Evolutionary conservation across 2,888 invertebrate species (phyloP), one percentile per base, ranked within the genome.

Genomic region (Rutpela maculata): DNA sequence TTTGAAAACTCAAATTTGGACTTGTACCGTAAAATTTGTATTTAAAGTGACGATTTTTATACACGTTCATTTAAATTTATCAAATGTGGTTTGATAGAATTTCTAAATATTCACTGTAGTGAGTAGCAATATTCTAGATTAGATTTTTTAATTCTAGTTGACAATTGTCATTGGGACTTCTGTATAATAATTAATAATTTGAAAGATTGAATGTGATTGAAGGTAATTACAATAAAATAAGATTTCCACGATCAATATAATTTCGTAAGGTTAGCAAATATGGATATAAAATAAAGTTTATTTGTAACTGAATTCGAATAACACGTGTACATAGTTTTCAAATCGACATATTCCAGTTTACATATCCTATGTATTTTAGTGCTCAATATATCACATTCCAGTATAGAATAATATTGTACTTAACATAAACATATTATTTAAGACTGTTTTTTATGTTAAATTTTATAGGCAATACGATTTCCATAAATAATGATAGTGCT

Each of bases 371-470:
- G 10, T 57, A 70, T 70, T 70, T 60, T 60, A 70, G 70, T 70
- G 70, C 70, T 70, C 70, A 70, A 60, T 69, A 68, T 68, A 59
- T 70, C 70, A 70, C 70, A 70, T 70, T 70, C 70, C 70, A 70
- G 12, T 60, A 35, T 70, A 43, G 60, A 43, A 69, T 56, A 18
- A 22, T 59, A 31, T 59, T 35, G 70, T 70, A 70, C 60, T 70
- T 70, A 70, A 70, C 57, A 59, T 60, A 35, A 63, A 22, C 38
- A 35, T 63, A 60, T 70, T 60, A 43, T 60, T 70, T 70, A 70
- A 70, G 70, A 70, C 70, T 70, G 70, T 70, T 60, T 59, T 63
- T 43, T 70, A 70, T 22, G 38, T 70, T 70, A 43, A 70, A n/a
- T 43, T n/a, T 31, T 4, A 65, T 65, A 12, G 19, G 19, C 17